Evolutionary conservation across 2,113 vertebrate genomes (phyloP).

Genomic region (Hassar affinis): DNA sequence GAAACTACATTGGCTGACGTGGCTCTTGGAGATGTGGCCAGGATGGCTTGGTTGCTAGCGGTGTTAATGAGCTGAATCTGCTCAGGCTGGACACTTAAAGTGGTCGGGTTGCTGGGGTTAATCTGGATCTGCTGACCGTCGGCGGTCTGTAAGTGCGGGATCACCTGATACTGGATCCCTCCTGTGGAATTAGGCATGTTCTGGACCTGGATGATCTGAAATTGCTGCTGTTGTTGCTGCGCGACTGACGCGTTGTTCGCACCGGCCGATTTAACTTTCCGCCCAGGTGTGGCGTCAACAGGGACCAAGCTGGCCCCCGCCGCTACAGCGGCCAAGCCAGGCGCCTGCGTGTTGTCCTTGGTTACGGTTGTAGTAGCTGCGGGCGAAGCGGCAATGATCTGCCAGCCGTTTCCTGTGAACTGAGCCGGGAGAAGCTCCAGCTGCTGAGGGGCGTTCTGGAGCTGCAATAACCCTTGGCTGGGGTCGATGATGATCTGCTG

Average conservation of each 20-base stretch:
- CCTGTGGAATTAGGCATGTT: conserved; percentile 85
- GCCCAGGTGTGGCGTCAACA: conserved; percentile 78
- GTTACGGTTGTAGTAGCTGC: conserved; percentile 81
- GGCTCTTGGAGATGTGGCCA: conserved; percentile 78
- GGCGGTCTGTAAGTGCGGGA: conserved; percentile 94
- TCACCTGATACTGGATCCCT: conserved; percentile 95
- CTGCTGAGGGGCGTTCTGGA: conserved; percentile 89
- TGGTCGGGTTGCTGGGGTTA: conserved; percentile 79
- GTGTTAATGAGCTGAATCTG: conserved; percentile 95
- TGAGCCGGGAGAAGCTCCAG: conserved; percentile 95
- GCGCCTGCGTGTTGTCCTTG: conserved; percentile 87
- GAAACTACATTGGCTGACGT: conserved; percentile 83
- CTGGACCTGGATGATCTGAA: conserved; percentile 92
- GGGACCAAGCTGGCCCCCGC: conserved; percentile 64
- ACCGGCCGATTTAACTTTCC: conserved; percentile 79
- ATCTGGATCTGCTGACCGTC: conserved; percentile 96
- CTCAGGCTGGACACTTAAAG: conserved; percentile 78
- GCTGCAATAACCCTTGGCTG: conserved; percentile 89
- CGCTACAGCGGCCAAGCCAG: conserved; percentile 75
- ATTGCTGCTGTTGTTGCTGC: conserved; percentile 73
- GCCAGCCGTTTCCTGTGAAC: conserved; percentile 94
- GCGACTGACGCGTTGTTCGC: conserved; percentile 66
- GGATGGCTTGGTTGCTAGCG: conserved; percentile 88
- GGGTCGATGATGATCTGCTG: conserved; percentile 90
- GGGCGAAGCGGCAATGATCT: conserved; percentile 88